Base-by-base conservation (phyloP, 2,797 vertebrate species). In the Botia almorhae region DNA sequence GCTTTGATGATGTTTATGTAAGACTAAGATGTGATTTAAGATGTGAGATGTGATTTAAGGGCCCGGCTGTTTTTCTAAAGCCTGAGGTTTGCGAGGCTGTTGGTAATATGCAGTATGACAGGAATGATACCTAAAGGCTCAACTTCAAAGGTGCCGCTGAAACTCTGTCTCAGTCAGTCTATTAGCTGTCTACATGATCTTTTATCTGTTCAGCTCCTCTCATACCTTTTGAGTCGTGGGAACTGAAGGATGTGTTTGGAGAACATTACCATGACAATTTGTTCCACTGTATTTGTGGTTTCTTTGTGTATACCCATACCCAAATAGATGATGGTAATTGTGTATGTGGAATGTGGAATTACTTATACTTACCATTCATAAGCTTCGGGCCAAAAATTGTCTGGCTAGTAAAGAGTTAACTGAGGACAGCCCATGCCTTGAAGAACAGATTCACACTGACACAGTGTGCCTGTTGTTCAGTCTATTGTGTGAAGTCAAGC, bases 381-480 rank as follows among this genome's bases (percentile, higher is more conserved):
- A 69, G 36, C 65, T 61, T 78, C 69, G 19, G 11, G 46, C n/a
- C 23, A 55, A 56, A 81, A 76, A 53, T 81, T 26, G 80, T 67
- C 72, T 63, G 53, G 63, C 7, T 4, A 63, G 29, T 33, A 76
- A 83, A 69, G 78, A 36, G 78, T 83, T 83, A 83, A 81, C 10
- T 1, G 4, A 80, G 74, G 80, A 78, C 78, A 81, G 78, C 73
- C 74, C 69, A 81, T 68, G 19, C 48, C 55, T 65, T 39, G 68
- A 78, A 81, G 83, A 81, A 84, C 85, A 83, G 75, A 81, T 84
- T 86, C 83, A 76, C 85, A 84, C 78, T 84, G 75, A 84, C 85
- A 81, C 85, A 84, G 81, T 86, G 84, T 87, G 81, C 81, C 74
- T 85, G 82, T 87, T 85, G 81, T 80, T 87, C 76, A 10, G 56